Percentiles rank a stretch among this genome's conserved stretches.
phyloP scores from a whole-genome alignment of 2,113 vertebrate genomes.

The Microtus pennsylvanicus region DNA sequence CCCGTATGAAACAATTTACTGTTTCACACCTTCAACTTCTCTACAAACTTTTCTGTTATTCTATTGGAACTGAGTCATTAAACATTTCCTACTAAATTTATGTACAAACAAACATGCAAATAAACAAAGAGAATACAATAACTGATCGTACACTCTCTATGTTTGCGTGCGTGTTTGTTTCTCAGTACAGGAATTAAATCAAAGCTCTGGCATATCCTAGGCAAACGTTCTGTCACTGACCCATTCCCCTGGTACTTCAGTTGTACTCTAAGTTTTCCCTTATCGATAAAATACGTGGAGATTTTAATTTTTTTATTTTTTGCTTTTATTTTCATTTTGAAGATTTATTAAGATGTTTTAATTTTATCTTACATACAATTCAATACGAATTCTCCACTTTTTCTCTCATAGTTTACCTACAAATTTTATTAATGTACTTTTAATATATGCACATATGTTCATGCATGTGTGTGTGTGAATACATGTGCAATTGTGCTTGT shows the following conservation, averaged over 20 bases:
- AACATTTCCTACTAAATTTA: not conserved
- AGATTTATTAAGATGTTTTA: not conserved
- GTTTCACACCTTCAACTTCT: not conserved
- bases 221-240: too few relatives aligned
- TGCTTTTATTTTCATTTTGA: not conserved
- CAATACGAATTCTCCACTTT: not conserved
- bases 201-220: too few relatives aligned
- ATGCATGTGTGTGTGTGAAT: not conserved
- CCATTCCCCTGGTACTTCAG: fast-evolving
- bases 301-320: not conserved
- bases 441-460: not conserved
- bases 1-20: not conserved
- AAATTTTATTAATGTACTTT: not conserved
- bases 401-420: not conserved
- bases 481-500: not conserved
- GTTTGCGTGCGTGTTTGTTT: not conserved
- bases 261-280: not conserved
- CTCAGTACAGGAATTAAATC: not conserved
- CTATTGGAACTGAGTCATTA: not conserved
- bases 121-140: not conserved
- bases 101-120: not conserved
- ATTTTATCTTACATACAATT: not conserved
- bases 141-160: not conserved
- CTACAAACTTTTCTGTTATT: not conserved
- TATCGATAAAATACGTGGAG: not conserved